Evolutionary conservation across 1,140 invertebrate species (phyloP).

Genomic region (Bradynema listronoti): DNA sequence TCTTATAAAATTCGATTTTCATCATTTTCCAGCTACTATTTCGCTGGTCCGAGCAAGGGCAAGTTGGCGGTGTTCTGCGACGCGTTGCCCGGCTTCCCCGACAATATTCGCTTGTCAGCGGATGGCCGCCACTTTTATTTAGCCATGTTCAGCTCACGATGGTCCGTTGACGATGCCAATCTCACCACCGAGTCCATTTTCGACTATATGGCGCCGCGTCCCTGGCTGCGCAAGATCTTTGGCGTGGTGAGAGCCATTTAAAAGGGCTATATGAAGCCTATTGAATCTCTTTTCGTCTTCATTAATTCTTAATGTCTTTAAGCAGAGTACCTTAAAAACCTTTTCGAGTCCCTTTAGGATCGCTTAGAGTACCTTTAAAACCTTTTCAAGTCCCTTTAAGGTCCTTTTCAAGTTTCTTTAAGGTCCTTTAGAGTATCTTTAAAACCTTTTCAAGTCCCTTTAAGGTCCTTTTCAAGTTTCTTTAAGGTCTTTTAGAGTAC

Average conservation of each 20-base stretch:
- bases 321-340: constrained; percentile 46
- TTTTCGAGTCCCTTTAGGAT: constrained; percentile 12
- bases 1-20: too few species aligned
- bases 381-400: too few species aligned
- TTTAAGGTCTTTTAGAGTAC: too few species aligned
- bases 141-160: constrained; percentile 20
- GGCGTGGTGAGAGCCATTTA: constrained; percentile 29
- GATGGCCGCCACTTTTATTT: constrained; percentile 48
- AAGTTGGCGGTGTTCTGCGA: constrained; percentile 51
- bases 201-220: constrained; percentile 38
- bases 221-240: constrained; percentile 28
- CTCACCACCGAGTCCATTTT: constrained; percentile 36
- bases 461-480: too few species aligned
- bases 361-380: not conserved
- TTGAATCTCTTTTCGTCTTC: too few species aligned
- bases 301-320: too few species aligned
- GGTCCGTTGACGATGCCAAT: not conserved
- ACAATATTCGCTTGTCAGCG: constrained; percentile 58
- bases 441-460: too few species aligned
- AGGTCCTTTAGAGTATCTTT: too few species aligned
- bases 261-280: too few species aligned
- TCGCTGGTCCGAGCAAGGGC: constrained; percentile 45
- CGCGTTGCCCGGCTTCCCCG: constrained; percentile 59
- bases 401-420: too few species aligned
- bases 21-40: too few species aligned